Evolutionary conservation across 2,888 invertebrate species (phyloP).

Genomic region (Agriopis leucophaearia): DNA sequence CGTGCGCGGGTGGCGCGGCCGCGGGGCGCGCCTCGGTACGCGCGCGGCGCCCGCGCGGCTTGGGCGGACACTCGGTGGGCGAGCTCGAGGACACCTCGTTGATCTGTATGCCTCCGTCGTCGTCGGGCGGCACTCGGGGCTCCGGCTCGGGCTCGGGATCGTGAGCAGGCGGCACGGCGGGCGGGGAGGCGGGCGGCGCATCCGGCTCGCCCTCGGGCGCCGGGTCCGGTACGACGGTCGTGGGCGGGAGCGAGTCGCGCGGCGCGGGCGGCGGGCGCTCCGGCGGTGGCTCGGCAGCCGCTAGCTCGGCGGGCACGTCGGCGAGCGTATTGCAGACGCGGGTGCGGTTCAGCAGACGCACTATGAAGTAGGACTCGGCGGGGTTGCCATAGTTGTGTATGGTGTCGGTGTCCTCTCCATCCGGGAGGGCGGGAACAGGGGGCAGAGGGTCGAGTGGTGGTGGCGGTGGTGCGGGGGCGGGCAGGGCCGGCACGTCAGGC

Average conservation of each 20-base stretch:
- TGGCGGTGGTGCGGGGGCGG: constrained; percentile 62
- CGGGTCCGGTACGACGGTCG: constrained; percentile 42
- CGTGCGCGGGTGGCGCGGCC: constrained; percentile 52
- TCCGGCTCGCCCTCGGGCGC: constrained; percentile 47
- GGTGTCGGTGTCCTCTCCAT: constrained; percentile 58
- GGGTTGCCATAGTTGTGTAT: constrained; percentile 81
- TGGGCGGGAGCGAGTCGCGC: constrained; percentile 46
- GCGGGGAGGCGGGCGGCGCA: constrained; percentile 40
- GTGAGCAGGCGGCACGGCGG: constrained; percentile 34
- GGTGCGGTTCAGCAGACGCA: constrained; percentile 73
- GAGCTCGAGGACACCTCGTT: constrained; percentile 89
- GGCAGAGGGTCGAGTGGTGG: constrained; percentile 62
- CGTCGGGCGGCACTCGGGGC: constrained; percentile 43
- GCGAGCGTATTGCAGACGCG: constrained; percentile 76
- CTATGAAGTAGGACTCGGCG: constrained; percentile 81
- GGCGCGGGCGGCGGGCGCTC: constrained; percentile 45
- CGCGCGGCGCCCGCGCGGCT: constrained; percentile 63
- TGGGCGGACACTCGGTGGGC: constrained; percentile 74
- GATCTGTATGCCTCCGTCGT: constrained; percentile 87
- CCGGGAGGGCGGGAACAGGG: constrained; percentile 57
- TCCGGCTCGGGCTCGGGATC: constrained; percentile 41
- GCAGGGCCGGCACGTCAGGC: constrained; percentile 50
- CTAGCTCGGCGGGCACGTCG: constrained; percentile 75
- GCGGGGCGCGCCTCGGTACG: constrained; percentile 59
- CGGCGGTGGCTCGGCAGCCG: constrained; percentile 40